Evolutionary conservation across 2,113 vertebrate species (phyloP).

Genomic region (Chinchilla lanigera): DNA sequence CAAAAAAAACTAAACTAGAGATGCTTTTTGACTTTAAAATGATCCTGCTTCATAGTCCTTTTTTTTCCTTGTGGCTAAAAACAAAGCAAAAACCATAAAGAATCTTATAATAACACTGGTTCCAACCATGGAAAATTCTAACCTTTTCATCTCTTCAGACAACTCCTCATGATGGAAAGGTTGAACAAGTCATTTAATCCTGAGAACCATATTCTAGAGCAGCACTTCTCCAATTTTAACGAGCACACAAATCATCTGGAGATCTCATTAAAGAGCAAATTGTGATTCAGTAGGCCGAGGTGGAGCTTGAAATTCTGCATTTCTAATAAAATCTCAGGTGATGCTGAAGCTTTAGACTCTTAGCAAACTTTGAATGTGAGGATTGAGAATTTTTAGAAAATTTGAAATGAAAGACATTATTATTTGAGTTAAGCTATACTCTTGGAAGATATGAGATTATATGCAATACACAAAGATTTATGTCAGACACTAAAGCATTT

Average conservation of each 20-base stretch:
- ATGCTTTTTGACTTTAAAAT: slow-evolving; percentile 30
- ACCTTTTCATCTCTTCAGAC: not conserved
- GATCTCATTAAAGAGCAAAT: slow-evolving; percentile 1
- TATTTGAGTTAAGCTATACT: not conserved
- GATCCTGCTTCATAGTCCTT: not conserved
- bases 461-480: not conserved
- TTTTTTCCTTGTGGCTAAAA: not conserved
- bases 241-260: not conserved
- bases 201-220: not conserved
- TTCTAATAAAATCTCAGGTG: not conserved
- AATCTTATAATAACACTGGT: not conserved
- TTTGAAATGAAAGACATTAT: not conserved
- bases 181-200: not conserved
- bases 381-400: not conserved
- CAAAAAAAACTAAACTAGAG: slow-evolving; percentile 34
- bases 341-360: not conserved
- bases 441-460: not conserved
- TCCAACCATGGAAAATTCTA: not conserved
- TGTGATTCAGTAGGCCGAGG: not conserved
- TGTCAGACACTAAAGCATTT: not conserved
- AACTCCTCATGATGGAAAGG: slow-evolving; percentile 8
- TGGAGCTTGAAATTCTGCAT: not conserved
- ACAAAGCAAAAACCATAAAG: not conserved
- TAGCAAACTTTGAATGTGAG: not conserved
- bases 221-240: not conserved